Conservation (phyloP, 2,888 invertebrate species). For the Cephus sareptanus region DNA sequence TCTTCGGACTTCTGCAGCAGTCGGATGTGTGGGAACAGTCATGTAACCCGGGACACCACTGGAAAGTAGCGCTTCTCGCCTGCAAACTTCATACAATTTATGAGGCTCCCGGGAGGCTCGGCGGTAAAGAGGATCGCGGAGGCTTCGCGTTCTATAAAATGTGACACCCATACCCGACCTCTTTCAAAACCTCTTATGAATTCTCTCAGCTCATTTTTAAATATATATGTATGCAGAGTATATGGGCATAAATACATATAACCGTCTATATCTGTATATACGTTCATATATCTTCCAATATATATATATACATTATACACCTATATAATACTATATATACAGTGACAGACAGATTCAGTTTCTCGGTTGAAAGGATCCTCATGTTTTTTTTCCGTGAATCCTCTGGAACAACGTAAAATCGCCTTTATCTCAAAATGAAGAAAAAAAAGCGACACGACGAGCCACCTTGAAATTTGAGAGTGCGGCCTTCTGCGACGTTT, state of each 20-base stretch:
- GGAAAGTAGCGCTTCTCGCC: conserved; percentile 26
- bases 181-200: conserved; percentile 3
- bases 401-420: background rate
- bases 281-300: background rate
- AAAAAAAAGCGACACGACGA: background rate
- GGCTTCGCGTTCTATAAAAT: conserved; percentile 30
- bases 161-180: conserved; percentile 18
- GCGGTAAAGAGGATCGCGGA: conserved; percentile 23
- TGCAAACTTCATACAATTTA: conserved; percentile 45
- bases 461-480: no score
- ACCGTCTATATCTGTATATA: background rate
- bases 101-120: conserved; percentile 40
- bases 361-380: background rate
- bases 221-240: background rate
- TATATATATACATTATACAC: no score
- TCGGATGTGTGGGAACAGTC: background rate
- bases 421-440: background rate
- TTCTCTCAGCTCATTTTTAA: background rate
- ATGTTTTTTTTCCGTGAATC: background rate
- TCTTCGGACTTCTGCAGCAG: conserved; percentile 1
- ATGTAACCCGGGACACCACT: background rate
- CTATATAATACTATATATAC: no score
- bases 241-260: background rate
- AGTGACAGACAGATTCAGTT: no score
- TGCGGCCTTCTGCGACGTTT: background rate